phyloP scores from a whole-genome alignment of 2,888 invertebrate genomes.

The Ichneumoninae sp. region DNA sequence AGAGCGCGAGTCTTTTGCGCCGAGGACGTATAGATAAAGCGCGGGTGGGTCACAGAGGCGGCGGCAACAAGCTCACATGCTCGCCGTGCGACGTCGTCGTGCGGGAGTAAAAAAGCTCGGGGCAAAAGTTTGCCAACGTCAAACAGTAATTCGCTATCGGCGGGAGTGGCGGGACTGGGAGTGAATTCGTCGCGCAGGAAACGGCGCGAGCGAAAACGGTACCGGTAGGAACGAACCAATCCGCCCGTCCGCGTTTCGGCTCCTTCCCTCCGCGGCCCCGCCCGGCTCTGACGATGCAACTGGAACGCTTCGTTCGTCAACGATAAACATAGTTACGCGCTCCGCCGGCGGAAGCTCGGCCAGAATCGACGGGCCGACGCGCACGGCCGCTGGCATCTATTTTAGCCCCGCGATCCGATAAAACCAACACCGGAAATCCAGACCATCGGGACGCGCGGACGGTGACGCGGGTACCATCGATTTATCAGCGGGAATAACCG shows the following conservation, averaged over 20 bases:
- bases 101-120: constrained; percentile 65
- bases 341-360: constrained; percentile 63
- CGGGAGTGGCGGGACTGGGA: constrained; percentile 2
- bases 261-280: constrained; percentile 53
- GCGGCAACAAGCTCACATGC: constrained; percentile 20
- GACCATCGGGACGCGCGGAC: not conserved
- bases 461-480: not conserved
- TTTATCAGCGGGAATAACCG: not conserved
- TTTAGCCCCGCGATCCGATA: constrained; percentile 18
- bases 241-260: constrained; percentile 36
- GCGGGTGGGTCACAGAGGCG: constrained; percentile 20
- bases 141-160: constrained; percentile 76
- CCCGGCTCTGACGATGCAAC: constrained; percentile 65
- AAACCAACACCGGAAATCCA: constrained; percentile 27
- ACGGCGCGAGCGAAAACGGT: constrained; percentile 31
- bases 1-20: constrained; percentile 62
- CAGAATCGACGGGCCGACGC: constrained; percentile 1
- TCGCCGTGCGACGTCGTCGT: constrained; percentile 23
- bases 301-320: constrained; percentile 72
- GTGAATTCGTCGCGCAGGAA: constrained; percentile 39
- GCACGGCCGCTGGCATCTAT: not conserved
- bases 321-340: constrained; percentile 74
- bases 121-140: constrained; percentile 74
- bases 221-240: constrained; percentile 36
- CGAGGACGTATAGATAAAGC: constrained; percentile 23